Evolutionary conservation across 2,888 invertebrate genomes (phyloP).

Genomic region (Euplagia quadripunctaria): DNA sequence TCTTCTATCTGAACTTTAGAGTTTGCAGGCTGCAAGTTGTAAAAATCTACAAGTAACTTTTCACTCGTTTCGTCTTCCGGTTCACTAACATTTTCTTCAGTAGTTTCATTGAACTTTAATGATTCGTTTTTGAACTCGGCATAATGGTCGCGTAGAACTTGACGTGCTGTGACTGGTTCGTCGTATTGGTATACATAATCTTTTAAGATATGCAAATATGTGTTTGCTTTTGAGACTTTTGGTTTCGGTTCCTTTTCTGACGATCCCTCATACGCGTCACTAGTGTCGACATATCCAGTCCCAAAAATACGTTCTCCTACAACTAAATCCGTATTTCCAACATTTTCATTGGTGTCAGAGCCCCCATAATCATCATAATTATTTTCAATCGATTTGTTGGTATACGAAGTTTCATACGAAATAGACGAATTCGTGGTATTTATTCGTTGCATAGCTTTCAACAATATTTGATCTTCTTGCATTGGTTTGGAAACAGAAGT

Average conservation of each 20-base stretch:
- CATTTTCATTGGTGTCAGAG: constrained; percentile 38
- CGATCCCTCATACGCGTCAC: constrained; percentile 22
- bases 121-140: not conserved
- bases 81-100: constrained; percentile 23
- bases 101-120: not conserved
- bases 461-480: constrained; percentile 6
- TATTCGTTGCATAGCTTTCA: constrained; percentile 14
- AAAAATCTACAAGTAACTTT: constrained; percentile 62
- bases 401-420: not conserved
- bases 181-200: constrained; percentile 49
- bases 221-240: constrained; percentile 16
- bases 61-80: constrained; percentile 34
- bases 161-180: not conserved
- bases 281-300: constrained; percentile 17
- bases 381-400: constrained; percentile 26
- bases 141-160: constrained; percentile 19
- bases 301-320: constrained; percentile 14
- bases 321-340: constrained; percentile 18
- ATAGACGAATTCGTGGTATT: constrained; percentile 7
- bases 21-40: constrained; percentile 69
- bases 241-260: constrained; percentile 13
- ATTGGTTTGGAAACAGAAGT: not conserved
- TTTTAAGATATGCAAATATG: constrained; percentile 43
- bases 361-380: constrained; percentile 32
- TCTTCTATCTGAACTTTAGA: constrained; percentile 31